Percentiles rank a stretch among this genome's conserved stretches.
phyloP scores from a whole-genome alignment of 2,888 invertebrate species.

The Eurytoma californica region DNA sequence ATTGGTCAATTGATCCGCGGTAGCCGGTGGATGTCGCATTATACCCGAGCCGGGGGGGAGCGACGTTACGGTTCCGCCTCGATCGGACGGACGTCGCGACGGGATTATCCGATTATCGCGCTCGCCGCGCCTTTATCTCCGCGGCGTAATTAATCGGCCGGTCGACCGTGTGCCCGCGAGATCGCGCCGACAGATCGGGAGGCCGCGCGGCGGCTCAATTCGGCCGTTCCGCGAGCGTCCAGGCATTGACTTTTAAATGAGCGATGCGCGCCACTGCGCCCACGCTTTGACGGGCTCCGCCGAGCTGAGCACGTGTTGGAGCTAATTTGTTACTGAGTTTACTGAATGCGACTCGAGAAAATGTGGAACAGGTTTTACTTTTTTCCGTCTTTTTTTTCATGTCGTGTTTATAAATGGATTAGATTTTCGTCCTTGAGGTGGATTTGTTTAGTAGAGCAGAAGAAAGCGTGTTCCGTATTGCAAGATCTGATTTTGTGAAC shows the following conservation, averaged over 20 bases:
- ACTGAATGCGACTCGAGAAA: too few species aligned
- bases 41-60: conserved; percentile 7
- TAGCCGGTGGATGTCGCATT: not conserved
- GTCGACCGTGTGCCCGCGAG: not conserved
- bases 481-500: too few species aligned
- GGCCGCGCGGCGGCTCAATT: conserved; percentile 8
- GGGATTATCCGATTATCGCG: conserved; percentile 49
- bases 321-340: conserved; percentile 26
- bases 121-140: conserved; percentile 37
- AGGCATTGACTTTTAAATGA: conserved; percentile 53
- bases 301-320: conserved; percentile 12
- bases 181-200: conserved; percentile 39
- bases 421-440: too few species aligned
- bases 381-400: too few species aligned
- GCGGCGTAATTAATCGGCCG: conserved; percentile 53
- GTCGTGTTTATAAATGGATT: too few species aligned
- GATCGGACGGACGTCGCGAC: conserved; percentile 5
- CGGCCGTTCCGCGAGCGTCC: not conserved
- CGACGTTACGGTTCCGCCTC: not conserved
- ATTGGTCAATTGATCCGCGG: conserved; percentile 57
- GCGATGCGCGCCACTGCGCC: not conserved
- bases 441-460: not conserved
- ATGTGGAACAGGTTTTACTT: too few species aligned
- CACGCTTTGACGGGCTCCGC: conserved; percentile 3
- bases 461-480: too few species aligned